phyloP scores from a whole-genome alignment of 2,797 vertebrate genomes.

The Coranthus polyacanthus region DNA sequence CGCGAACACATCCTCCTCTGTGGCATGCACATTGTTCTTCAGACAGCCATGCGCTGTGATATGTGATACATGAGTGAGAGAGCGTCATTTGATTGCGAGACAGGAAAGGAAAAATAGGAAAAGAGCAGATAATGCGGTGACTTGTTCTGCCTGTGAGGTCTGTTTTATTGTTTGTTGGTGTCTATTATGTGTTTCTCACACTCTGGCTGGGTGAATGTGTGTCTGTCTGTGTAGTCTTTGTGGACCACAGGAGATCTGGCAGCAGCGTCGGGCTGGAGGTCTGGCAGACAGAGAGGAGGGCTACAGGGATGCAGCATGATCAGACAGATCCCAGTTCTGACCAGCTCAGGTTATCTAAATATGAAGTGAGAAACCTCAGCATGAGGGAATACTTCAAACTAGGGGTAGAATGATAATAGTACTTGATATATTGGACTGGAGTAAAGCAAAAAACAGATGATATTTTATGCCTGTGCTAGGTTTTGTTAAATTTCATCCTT shows the following conservation, averaged over 20 bases:
- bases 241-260: constrained; percentile 74
- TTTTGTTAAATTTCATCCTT: constrained; percentile 5
- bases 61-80: constrained; percentile 55
- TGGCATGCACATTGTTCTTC: constrained; percentile 56
- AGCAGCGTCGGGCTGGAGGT: constrained; percentile 63
- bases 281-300: constrained; percentile 76
- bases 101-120: constrained; percentile 60
- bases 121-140: constrained; percentile 68
- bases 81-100: constrained; percentile 58
- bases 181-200: constrained; percentile 73
- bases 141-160: constrained; percentile 80
- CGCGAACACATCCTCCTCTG: constrained; percentile 69
- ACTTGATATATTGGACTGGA: constrained; percentile 24
- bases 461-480: background rate
- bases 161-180: constrained; percentile 78
- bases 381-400: constrained; percentile 19
- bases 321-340: constrained; percentile 49
- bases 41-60: constrained; percentile 44
- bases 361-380: constrained; percentile 52
- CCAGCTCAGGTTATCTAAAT: constrained; percentile 63
- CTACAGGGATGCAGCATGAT: constrained; percentile 51
- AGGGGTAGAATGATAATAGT: constrained; percentile 2
- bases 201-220: constrained; percentile 42
- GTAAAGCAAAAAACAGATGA: constrained; percentile 36
- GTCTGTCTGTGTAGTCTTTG: constrained; percentile 54